A percentile compares a stretch with the other conserved stretches of the same genome.
phyloP scores from a whole-genome alignment of 2,797 vertebrate genomes.

The Enteromius fasciolatus region DNA sequence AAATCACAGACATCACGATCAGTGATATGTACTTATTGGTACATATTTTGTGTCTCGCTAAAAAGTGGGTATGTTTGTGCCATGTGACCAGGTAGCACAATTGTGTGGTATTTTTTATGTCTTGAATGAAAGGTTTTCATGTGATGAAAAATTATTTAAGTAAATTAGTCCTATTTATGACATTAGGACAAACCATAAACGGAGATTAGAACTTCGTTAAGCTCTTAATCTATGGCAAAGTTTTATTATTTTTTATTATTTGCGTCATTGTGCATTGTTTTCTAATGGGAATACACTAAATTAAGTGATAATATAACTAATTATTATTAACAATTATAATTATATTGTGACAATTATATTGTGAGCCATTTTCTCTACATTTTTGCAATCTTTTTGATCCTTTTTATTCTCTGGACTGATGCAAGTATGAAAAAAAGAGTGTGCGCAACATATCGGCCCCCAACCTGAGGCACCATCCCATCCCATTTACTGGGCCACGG shows the following conservation, averaged over 20 bases:
- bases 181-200: slow-evolving; percentile 17
- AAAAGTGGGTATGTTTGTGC: too few relatives aligned
- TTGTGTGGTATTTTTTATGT: too few relatives aligned
- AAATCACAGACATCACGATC: too few relatives aligned
- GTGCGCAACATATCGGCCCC: slow-evolving; percentile 23
- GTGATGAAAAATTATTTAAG: too few relatives aligned
- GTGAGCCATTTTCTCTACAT: not conserved
- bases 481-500: slow-evolving; percentile 60
- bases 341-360: not conserved
- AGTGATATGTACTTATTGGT: too few relatives aligned
- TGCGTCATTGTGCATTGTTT: slow-evolving; percentile 33
- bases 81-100: too few relatives aligned
- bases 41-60: too few relatives aligned
- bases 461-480: slow-evolving; percentile 48
- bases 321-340: not conserved
- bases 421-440: slow-evolving; percentile 5
- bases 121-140: too few relatives aligned
- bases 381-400: not conserved
- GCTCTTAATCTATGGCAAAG: slow-evolving; percentile 46
- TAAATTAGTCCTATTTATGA: slow-evolving; percentile 24
- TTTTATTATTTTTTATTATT: not conserved
- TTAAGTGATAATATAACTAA: not conserved
- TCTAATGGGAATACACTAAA: slow-evolving; percentile 30
- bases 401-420: not conserved
- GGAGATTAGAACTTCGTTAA: slow-evolving; percentile 47